A percentile compares a stretch with the other conserved stretches of the same genome.
phyloP scores from a whole-genome alignment of 2,113 vertebrate species.

The Scomber colias region DNA sequence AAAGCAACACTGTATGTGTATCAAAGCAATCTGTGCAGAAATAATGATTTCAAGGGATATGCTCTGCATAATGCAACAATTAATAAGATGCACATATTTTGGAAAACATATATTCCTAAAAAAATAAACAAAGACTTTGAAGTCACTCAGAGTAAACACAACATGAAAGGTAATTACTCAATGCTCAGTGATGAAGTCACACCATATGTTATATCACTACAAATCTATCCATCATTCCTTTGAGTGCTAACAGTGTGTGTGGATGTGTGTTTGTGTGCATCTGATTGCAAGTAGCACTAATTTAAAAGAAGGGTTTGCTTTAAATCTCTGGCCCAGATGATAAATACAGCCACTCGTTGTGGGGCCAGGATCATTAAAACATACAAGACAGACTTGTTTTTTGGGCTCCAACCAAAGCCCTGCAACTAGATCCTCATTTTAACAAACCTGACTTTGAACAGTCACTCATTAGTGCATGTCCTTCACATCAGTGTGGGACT shows the following conservation, averaged over 20 bases:
- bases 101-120: slow-evolving; percentile 52
- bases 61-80: slow-evolving; percentile 57
- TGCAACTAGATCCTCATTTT: slow-evolving; percentile 29
- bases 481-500: neutral
- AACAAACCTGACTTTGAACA: slow-evolving; percentile 10
- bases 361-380: slow-evolving; percentile 58
- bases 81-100: slow-evolving; percentile 61
- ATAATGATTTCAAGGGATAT: slow-evolving; percentile 57
- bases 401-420: slow-evolving; percentile 32
- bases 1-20: slow-evolving; percentile 54
- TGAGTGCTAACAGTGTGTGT: neutral
- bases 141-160: slow-evolving; percentile 55
- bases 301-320: slow-evolving; percentile 38
- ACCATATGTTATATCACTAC: slow-evolving; percentile 35
- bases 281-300: slow-evolving; percentile 18
- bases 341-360: slow-evolving; percentile 26
- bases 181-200: slow-evolving; percentile 36
- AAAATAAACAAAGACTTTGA: slow-evolving; percentile 71
- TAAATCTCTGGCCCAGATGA: slow-evolving; percentile 24
- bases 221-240: slow-evolving; percentile 49
- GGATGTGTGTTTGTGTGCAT: slow-evolving; percentile 2
- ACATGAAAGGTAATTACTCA: slow-evolving; percentile 53
- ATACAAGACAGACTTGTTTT: slow-evolving; percentile 23
- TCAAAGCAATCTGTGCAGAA: slow-evolving; percentile 61
- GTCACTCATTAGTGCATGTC: slow-evolving; percentile 23